Conservation (phyloP, 2,113 vertebrate species). For the Zosterops borbonicus region DNA sequence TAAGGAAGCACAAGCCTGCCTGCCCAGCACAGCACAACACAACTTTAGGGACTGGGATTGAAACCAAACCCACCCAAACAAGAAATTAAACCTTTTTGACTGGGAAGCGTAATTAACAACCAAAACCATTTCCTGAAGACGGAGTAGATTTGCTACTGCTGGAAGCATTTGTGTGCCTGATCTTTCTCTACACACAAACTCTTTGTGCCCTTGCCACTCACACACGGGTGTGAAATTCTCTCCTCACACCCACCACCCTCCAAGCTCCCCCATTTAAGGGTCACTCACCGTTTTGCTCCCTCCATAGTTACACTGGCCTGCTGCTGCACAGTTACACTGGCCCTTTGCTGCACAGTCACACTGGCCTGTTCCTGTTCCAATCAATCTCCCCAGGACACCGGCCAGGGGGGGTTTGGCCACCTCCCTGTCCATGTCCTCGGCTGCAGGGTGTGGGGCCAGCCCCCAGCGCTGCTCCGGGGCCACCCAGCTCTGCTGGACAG, state of each 20-base stretch:
- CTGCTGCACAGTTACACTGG: rapidly evolving
- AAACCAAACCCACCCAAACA: neutral
- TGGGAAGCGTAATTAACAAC: rapidly evolving
- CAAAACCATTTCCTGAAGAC: neutral
- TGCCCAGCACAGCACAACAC: neutral
- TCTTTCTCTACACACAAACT: rapidly evolving
- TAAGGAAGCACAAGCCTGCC: neutral
- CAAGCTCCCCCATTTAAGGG: neutral
- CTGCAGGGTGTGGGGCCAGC: neutral
- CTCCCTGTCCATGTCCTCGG: neutral
- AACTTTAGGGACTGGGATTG: neutral
- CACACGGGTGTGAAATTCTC: rapidly evolving
- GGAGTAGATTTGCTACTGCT: neutral
- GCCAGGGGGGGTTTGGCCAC: neutral
- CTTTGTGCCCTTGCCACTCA: rapidly evolving
- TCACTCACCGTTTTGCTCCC: neutral
- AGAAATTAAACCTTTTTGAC: neutral
- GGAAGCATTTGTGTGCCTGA: rapidly evolving
- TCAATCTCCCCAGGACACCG: rapidly evolving
- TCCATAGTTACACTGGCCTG: rapidly evolving
- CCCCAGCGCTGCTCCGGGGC: neutral
- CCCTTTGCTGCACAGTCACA: no score
- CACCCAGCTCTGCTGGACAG: rapidly evolving
- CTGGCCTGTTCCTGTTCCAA: rapidly evolving
- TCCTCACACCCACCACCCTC: rapidly evolving